Base-by-base conservation (phyloP, 2,888 invertebrate genomes). In the Orthonevra nobilis region DNA sequence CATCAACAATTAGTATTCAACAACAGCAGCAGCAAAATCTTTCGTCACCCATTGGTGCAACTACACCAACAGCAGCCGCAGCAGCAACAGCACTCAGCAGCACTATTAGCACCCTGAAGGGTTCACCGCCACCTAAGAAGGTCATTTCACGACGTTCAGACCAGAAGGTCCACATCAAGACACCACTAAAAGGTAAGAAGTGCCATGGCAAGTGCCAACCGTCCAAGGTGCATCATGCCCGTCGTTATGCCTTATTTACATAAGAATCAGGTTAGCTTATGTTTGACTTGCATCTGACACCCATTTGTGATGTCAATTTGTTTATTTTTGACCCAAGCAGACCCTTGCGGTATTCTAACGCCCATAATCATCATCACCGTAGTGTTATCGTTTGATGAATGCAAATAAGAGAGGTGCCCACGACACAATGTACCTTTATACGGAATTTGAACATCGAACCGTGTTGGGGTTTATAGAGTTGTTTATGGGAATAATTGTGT, bases 121-220 rank as follows among this genome's bases (percentile, higher is more conserved):
- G 82, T 77, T 84, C 84, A 58, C 83, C 84, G 60, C 81, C 83
- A 20, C 68, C 82, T 40, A 85, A 85, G 75, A 85, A 85, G 81
- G 79, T 83, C 48, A 75, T 73, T 48, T 48, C 81, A 48, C 73
- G 82, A 60, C 83, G 83, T 46, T 60, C 70, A 28, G 77, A 74
- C 54, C 81, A 81, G 69, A 82, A 82, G 72, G 44, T 74, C 20
- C 77, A 75, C 38, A 44, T 77, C 17, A 84, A 84, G 69, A 66
- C 79, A 34, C 83, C 83, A 63, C 64, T 83, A 17, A 84, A 84
- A 82, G 84, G 84, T 84, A 66, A n/a, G n/a, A n/a, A 83, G 82
- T 82, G 42, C 38, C 14, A 12, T n/a, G n/a, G n/a, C n/a, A n/a
- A n/a, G n/a, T n/a, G n/a, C n/a, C n/a, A n/a, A n/a, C n/a, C n/a